Percentiles rank a stretch among this genome's conserved stretches.
Conservation (phyloP, 92 coral and sea anemone species). For the Zoanthus sansibaricus region DNA sequence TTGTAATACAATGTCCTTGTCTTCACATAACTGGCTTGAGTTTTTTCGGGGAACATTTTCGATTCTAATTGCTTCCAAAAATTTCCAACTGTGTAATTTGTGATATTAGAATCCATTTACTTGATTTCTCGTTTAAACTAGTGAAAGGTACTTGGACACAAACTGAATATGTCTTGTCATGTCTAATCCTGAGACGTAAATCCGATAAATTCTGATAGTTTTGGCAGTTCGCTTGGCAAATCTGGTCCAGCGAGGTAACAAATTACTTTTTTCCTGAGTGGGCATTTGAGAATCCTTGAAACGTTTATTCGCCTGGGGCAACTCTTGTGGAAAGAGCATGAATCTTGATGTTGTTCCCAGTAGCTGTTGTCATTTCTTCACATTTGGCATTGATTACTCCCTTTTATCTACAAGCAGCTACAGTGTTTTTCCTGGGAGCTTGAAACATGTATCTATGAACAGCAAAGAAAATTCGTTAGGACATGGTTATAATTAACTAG, state of each 20-base stretch:
- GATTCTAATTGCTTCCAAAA: constrained; percentile 21
- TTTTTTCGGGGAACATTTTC: constrained; percentile 10
- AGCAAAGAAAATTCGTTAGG: background rate
- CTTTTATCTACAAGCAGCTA: background rate
- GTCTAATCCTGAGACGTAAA: no score
- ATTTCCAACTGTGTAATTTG: constrained; percentile 32
- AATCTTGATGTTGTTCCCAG: constrained; percentile 43
- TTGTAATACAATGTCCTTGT: constrained; percentile 47
- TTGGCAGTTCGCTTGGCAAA: no score
- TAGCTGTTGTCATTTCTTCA: constrained; percentile 49
- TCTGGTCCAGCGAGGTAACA: no score
- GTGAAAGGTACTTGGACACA: no score
- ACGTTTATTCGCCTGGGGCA: background rate
- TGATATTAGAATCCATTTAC: constrained; percentile 31
- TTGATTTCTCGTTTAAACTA: constrained; percentile 29
- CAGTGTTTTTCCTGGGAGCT: no score
- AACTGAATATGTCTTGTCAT: no score
- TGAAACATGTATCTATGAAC: no score
- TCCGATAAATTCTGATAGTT: no score
- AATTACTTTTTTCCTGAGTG: no score
- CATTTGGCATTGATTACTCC: constrained; percentile 29
- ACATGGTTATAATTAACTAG: background rate
- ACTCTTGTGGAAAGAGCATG: constrained; percentile 40
- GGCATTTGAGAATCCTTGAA: no score
- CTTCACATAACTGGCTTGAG: constrained; percentile 54